Conservation (phyloP, 2,113 vertebrate genomes). For the Zapus hudsonius region DNA sequence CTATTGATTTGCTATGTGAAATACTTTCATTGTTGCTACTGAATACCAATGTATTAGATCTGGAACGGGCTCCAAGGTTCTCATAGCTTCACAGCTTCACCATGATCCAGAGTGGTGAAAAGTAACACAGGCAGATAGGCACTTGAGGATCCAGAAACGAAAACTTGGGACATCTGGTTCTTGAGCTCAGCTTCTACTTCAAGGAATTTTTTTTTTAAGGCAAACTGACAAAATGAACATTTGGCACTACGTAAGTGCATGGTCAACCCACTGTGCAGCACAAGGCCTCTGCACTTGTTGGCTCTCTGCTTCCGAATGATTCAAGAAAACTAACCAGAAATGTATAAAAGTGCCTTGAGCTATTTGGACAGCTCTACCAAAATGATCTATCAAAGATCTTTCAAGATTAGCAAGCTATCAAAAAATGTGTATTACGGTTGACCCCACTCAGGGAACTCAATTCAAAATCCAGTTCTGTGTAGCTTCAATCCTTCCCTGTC, state of each 20-base stretch:
- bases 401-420: slow-evolving; percentile 17
- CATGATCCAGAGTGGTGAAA: background rate
- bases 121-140: background rate
- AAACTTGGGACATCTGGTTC: slow-evolving; percentile 11
- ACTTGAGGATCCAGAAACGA: background rate
- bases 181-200: background rate
- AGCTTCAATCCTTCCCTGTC: background rate
- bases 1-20: background rate
- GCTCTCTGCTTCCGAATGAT: slow-evolving; percentile 19
- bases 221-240: background rate
- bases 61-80: background rate
- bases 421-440: background rate
- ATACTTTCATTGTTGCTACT: background rate
- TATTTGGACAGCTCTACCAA: background rate
- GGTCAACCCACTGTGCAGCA: background rate
- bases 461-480: slow-evolving; percentile 17
- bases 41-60: background rate
- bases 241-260: background rate
- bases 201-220: background rate
- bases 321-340: slow-evolving; percentile 34
- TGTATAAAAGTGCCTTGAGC: background rate
- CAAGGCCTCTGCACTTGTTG: background rate
- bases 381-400: slow-evolving; percentile 2
- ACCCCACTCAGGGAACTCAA: background rate
- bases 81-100: background rate